Evolutionary conservation across 2,797 vertebrate genomes (phyloP).

Genomic region (Lepilemur septentrionalis): DNA sequence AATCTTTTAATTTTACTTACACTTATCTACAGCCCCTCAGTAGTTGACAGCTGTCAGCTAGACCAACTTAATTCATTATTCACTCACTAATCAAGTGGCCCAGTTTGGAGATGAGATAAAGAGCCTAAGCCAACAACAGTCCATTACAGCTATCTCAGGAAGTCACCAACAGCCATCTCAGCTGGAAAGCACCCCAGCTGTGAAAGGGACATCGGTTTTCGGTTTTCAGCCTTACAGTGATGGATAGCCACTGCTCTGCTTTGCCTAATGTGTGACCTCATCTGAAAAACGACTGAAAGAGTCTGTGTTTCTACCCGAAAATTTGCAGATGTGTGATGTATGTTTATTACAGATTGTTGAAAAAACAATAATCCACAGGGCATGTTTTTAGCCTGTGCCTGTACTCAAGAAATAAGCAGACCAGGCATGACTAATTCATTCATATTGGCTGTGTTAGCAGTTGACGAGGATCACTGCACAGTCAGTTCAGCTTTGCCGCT

Average conservation of each 20-base stretch:
- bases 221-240: neutral
- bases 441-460: neutral
- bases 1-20: slow-evolving; percentile 29
- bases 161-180: neutral
- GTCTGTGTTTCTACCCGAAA: neutral
- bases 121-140: neutral
- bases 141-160: neutral
- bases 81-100: neutral
- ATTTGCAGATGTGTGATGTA: neutral
- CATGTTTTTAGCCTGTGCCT: neutral
- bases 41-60: slow-evolving; percentile 47
- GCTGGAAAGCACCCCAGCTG: neutral
- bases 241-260: neutral
- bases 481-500: neutral
- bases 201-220: neutral
- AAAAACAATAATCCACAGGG: neutral
- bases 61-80: slow-evolving; percentile 29
- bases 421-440: neutral
- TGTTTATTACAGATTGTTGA: neutral
- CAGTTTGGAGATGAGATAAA: neutral
- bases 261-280: neutral
- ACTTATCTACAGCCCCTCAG: neutral
- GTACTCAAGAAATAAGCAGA: neutral
- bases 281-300: neutral
- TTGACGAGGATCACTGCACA: neutral